Base-by-base conservation (phyloP, 2,113 vertebrate species). In the Scomber scombrus region DNA sequence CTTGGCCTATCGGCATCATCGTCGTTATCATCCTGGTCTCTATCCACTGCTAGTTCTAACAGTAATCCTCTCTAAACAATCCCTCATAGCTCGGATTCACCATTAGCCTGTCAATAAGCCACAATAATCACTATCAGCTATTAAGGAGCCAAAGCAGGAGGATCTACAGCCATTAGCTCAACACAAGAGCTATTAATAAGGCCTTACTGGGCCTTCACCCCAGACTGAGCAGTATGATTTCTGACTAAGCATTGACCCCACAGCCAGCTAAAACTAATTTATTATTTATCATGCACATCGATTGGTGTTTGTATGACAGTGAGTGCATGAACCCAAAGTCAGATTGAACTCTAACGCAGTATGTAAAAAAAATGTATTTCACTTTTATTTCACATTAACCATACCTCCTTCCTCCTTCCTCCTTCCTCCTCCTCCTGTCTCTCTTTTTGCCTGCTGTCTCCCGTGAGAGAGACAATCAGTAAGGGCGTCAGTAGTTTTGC, bases 51-150 rank as follows among this genome's bases (percentile, higher is more conserved):
- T 67, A 66, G 66, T 83, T 80, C 66, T 58, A 19, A 77, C 63
- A 55, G 65, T 90, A 91, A 92, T 92, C 90, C 87, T 90, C 88
- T 87, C 80, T 78, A 85, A 90, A 76, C 91, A 93, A 89, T 91
- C 87, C 88, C 58, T 83, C 23, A 63, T 60, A 89, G 66, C 85
- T 86, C 82, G 40, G 78, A 89, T 85, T 88, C 81, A 80, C 74
- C 76, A 89, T 88, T 89, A 89, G 73, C 81, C 84, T 85, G 82
- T 93, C 87, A 89, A 90, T 92, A 90, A 93, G 81, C 88, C 75
- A 65, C 75, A 90, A 89, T 93, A 88, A 89, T 86, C 87, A 81
- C 80, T 56, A 83, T 91, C 60, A 55, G 79, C 78, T 78, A 70
- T 69, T 81, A 78, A 86, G 69, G 68, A 80, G 78, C 64, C 61